A percentile compares a stretch with the other conserved stretches of the same genome.
Conservation (phyloP, 2,888 invertebrate genomes). For the Acutogordius australiensis region DNA sequence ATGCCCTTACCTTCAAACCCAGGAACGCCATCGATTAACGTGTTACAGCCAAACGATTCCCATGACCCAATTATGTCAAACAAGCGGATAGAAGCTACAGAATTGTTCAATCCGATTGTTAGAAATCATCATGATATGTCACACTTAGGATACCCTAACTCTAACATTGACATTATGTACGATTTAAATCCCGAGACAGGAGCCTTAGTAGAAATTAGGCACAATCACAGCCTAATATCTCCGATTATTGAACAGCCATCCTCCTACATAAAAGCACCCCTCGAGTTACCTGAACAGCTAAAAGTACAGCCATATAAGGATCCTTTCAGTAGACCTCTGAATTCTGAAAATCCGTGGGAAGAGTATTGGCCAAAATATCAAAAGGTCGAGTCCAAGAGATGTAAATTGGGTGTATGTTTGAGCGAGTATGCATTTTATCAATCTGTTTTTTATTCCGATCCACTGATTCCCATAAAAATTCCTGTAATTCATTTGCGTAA, state of each 20-base stretch:
- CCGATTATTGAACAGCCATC: not conserved
- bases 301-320: not conserved
- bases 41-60: not conserved
- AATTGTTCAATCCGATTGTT: not conserved
- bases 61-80: not conserved
- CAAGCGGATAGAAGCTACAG: not conserved
- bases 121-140: not conserved
- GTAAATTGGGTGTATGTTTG: not conserved
- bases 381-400: not conserved
- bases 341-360: not conserved
- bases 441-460: not conserved
- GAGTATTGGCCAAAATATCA: slow-evolving; percentile 8
- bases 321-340: not conserved
- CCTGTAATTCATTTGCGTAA: not conserved
- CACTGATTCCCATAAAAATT: not conserved
- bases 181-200: too few species aligned
- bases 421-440: not conserved
- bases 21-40: not conserved
- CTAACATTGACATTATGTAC: not conserved
- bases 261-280: not conserved
- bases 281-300: not conserved
- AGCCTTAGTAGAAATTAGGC: not conserved
- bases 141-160: not conserved
- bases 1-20: not conserved
- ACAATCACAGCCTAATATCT: not conserved